Evolutionary conservation across 2,113 vertebrate genomes (phyloP).

Genomic region (Cyanistes caeruleus): DNA sequence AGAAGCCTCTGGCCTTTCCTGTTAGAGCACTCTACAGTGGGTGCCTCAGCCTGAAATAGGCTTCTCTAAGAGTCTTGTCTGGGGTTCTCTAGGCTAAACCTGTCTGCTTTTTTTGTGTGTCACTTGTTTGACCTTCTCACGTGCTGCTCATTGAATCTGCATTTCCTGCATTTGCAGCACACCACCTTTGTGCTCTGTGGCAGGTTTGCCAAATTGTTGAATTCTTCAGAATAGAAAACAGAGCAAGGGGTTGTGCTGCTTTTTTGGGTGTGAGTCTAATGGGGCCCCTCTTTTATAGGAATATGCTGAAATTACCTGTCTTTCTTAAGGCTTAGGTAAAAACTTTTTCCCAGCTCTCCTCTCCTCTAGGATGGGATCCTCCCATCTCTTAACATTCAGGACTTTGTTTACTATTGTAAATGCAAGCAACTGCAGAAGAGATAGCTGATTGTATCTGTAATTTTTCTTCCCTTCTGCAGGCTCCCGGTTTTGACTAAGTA

Average conservation of each 20-base stretch:
- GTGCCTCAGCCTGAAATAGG: neutral
- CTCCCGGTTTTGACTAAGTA: constrained; percentile 43
- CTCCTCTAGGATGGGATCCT: neutral
- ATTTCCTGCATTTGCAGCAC: neutral
- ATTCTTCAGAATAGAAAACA: neutral
- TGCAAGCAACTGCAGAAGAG: constrained; percentile 29
- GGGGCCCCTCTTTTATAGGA: neutral
- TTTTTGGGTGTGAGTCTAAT: neutral
- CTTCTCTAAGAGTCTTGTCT: neutral
- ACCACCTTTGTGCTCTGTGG: neutral
- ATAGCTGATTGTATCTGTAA: constrained; percentile 44
- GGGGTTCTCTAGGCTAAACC: neutral
- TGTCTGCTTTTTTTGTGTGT: neutral
- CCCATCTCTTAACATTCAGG: neutral
- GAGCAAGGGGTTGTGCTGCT: neutral
- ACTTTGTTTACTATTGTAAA: constrained; percentile 24
- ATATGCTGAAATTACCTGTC: neutral
- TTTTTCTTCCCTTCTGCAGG: constrained; percentile 26
- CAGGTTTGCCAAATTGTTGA: neutral
- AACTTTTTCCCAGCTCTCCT: neutral
- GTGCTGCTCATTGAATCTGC: neutral
- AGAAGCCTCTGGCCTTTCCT: neutral
- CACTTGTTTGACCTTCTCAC: neutral
- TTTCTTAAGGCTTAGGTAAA: neutral
- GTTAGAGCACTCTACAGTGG: neutral